Percentiles rank a stretch among this genome's conserved stretches.
Conservation (phyloP, 2,797 vertebrate species). For the Clarias platycephalus region DNA sequence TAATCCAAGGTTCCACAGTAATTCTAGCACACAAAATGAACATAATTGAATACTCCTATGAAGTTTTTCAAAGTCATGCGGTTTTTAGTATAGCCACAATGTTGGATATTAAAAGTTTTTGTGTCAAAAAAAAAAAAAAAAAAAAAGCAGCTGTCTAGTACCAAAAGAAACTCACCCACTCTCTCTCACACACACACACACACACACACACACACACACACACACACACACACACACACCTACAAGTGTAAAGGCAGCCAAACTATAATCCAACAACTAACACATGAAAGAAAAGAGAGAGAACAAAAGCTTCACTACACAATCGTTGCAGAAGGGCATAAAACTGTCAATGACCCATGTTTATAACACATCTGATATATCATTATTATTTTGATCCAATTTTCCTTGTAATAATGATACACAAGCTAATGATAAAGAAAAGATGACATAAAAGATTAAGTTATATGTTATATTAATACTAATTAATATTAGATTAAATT, state of each 20-base stretch:
- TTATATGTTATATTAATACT: too few relatives aligned
- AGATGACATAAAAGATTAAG: too few relatives aligned
- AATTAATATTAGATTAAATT: too few relatives aligned
- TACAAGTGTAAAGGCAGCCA: neutral
- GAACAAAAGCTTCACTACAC: too few relatives aligned
- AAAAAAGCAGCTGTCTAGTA: neutral
- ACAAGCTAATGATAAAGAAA: too few relatives aligned
- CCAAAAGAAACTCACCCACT: neutral
- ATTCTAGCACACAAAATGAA: too few relatives aligned
- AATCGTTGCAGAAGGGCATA: too few relatives aligned
- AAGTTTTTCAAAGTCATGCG: neutral
- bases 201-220: neutral
- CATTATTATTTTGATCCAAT: too few relatives aligned
- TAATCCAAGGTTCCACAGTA: too few relatives aligned
- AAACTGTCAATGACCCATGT: too few relatives aligned
- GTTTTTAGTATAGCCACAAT: neutral
- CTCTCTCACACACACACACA: constrained; percentile 6
- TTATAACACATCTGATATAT: too few relatives aligned
- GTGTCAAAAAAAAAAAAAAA: neutral
- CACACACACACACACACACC: constrained; percentile 7
- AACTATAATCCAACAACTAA: constrained; percentile 11
- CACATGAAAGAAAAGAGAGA: neutral
- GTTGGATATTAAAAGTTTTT: neutral
- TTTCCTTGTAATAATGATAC: too few relatives aligned
- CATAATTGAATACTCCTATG: neutral